Evolutionary conservation across 1,140 invertebrate genomes (phyloP).

Genomic region (Octopus sinensis): DNA sequence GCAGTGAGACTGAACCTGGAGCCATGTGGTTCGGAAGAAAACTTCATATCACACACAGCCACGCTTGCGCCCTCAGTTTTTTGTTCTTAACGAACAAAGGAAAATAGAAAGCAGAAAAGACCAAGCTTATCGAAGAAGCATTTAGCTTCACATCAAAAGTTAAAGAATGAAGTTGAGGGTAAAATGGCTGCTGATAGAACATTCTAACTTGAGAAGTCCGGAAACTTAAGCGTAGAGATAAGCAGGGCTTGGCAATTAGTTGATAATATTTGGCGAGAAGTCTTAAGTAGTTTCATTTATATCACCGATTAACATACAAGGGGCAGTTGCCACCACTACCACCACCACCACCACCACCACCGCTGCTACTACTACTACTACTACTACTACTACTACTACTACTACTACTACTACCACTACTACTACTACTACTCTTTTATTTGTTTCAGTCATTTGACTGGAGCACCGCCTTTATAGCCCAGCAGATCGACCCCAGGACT

Average conservation of each 20-base stretch:
- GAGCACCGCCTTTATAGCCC: too few species aligned
- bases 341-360: constrained; percentile 24
- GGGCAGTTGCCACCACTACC: constrained; percentile 14
- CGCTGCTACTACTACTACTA: constrained; percentile 27
- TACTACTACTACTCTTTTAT: constrained; percentile 26
- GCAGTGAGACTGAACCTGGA: too few species aligned
- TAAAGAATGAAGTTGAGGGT: neutral
- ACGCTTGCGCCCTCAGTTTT: too few species aligned
- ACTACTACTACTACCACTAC: constrained; percentile 28
- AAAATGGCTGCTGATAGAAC: neutral
- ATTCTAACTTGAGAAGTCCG: neutral
- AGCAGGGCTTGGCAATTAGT: constrained; percentile 10
- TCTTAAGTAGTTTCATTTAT: neutral
- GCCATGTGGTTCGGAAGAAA: too few species aligned
- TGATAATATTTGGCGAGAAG: neutral
- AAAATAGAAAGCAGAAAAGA: too few species aligned
- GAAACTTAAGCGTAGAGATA: neutral
- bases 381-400: constrained; percentile 29
- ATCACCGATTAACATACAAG: too few species aligned
- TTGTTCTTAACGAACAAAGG: too few species aligned
- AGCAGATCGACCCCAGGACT: too few species aligned
- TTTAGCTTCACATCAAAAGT: too few species aligned
- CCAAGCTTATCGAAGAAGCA: too few species aligned
- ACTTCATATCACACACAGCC: too few species aligned
- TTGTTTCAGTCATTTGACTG: too few species aligned